These are phyloP conservation scores for Oxytorus armatus DNA, from an alignment of 2,888 invertebrate genomes.

Conservation along the genomic window DNA sequence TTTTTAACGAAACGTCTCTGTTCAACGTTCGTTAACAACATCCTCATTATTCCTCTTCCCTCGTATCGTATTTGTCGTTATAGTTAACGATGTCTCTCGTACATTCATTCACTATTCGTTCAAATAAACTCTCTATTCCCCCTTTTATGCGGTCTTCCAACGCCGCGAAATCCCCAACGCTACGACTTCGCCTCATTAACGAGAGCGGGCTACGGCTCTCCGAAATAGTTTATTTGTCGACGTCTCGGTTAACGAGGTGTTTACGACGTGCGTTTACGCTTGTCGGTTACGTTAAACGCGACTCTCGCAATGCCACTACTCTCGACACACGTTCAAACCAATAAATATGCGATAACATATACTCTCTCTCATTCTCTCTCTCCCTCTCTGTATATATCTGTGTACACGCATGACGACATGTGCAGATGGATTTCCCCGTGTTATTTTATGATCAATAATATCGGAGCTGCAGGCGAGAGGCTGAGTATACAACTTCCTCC, in stretches of 20 bases:
- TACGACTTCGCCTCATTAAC: slow-evolving; percentile 50
- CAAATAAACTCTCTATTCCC: slow-evolving; percentile 3
- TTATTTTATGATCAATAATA: slow-evolving; percentile 42
- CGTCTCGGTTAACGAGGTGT: slow-evolving; percentile 62
- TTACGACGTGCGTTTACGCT: slow-evolving; percentile 62
- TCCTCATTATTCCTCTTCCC: background rate
- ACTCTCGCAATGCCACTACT: slow-evolving; percentile 36
- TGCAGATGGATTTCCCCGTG: slow-evolving; percentile 21
- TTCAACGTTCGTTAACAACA: too few species aligned
- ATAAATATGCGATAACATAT: slow-evolving; percentile 46
- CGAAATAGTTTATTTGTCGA: slow-evolving; percentile 60
- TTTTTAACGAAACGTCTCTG: too few species aligned
- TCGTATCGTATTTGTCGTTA: background rate
- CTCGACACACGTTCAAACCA: slow-evolving; percentile 19
- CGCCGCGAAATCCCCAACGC: background rate
- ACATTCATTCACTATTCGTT: background rate
- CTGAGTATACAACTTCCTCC: slow-evolving; percentile 12
- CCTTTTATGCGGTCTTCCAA: slow-evolving; percentile 7
- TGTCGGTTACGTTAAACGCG: slow-evolving; percentile 46
- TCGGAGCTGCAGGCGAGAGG: background rate
- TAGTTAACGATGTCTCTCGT: background rate
- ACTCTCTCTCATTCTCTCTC: slow-evolving; percentile 1
- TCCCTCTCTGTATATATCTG: slow-evolving; percentile 3
- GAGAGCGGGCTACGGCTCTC: slow-evolving; percentile 10
- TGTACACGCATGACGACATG: background rate